Base-by-base conservation (phyloP, 2,113 vertebrate species). In the Albula glossodonta region DNA sequence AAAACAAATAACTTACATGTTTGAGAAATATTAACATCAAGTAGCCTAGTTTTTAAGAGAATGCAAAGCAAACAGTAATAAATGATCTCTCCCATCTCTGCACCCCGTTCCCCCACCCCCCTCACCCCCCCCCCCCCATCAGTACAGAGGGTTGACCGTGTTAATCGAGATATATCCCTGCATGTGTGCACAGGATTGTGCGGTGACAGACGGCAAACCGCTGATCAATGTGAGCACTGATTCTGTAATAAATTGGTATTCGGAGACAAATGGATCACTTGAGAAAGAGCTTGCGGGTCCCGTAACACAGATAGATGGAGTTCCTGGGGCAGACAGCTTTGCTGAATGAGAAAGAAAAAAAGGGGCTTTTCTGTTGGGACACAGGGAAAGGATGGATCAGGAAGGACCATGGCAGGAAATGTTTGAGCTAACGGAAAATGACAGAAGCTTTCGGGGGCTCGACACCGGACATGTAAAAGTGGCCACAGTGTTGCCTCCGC, bases 191-290 rank as follows among this genome's bases (percentile, higher is more conserved):
- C 53, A 22, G 87, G 90, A 94, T 94, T 91, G 91, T 83, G 85
- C 51, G 52, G 48, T 87, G 83, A 81, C 87, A 91, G 86, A 83
- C 87, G 77, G 86, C 85, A 87, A 89, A 90, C 86, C 22, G 56
- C 81, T 84, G 77, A 93, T 94, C 93, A 90, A 92, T 93, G 90
- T 87, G 91, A 89, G 88, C 89, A 88, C 90, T 66, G 90, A 91
- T 91, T 91, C 86, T 88, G 88, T 93, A 93, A 94, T 94, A 91
- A 93, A 96, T 94, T 94, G 83, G 85, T 90, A 92, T 94, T 93
- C 86, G 86, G 78, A 57, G 89, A 91, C 90, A 95, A 95, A 94
- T 92, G 92, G 91, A 95, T 94, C 91, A 93, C 90, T 94, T 93
- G 87, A 90, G 87, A 92, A 91, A 87, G 81, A 91, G 89, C 90